phyloP scores from a whole-genome alignment of 2,113 vertebrate species.

The Spheniscus mendiculus region DNA sequence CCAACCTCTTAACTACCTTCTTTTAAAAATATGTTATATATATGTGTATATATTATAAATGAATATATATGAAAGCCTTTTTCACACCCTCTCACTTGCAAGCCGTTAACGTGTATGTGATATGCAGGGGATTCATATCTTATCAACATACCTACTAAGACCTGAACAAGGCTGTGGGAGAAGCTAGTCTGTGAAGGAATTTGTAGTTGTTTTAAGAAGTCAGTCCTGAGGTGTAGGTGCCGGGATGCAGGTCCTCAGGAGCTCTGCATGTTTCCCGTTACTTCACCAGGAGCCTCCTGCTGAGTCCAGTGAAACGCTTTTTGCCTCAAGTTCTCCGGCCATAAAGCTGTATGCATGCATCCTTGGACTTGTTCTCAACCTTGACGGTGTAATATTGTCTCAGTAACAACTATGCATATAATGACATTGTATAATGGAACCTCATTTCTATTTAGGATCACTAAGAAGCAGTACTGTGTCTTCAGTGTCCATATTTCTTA shows the following conservation, averaged over 20 bases:
- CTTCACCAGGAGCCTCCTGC: not conserved
- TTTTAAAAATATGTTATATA: not conserved
- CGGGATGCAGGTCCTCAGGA: not conserved
- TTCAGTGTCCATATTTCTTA: not conserved
- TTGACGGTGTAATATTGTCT: not conserved
- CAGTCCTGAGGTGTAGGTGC: not conserved
- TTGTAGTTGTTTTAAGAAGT: not conserved
- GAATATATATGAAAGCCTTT: not conserved
- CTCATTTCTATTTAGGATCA: not conserved
- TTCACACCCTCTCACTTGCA: not conserved
- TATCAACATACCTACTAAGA: not conserved
- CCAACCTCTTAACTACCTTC: not conserved
- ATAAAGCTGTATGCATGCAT: not conserved
- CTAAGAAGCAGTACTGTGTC: not conserved
- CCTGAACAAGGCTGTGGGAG: not conserved
- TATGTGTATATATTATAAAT: not conserved
- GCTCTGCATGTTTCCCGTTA: too few relatives aligned
- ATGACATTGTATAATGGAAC: not conserved
- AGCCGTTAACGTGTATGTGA: not conserved
- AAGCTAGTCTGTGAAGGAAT: not conserved
- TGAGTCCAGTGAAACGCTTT: not conserved
- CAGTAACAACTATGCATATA: not conserved
- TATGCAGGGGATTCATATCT: not conserved
- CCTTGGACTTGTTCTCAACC: not conserved
- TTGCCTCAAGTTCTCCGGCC: not conserved